These are phyloP conservation scores for Anoncus sp. DNA, from an alignment of 2,888 invertebrate species.

Conservation along the genomic window DNA sequence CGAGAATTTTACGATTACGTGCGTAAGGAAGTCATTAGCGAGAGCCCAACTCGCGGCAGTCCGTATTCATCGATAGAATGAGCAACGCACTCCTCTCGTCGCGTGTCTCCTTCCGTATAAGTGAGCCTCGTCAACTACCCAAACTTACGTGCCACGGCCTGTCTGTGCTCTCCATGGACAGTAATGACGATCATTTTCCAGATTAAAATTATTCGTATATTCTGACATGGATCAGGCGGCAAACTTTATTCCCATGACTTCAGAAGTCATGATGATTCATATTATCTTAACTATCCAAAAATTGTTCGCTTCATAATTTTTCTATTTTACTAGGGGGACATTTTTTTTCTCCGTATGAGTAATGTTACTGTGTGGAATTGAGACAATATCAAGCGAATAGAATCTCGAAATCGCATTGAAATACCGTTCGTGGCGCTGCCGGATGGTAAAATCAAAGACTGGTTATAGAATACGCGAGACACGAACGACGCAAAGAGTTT, in stretches of 20 bases:
- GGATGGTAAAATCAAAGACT: constrained; percentile 37
- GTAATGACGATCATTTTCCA: constrained; percentile 11
- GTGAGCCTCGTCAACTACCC: constrained; percentile 14
- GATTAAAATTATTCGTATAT: not conserved
- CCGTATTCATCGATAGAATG: constrained; percentile 58
- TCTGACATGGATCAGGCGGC: not conserved
- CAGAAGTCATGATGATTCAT: not conserved
- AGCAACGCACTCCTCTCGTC: constrained; percentile 45
- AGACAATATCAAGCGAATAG: constrained; percentile 22
- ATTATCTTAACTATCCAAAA: not conserved
- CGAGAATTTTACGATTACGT: constrained; percentile 68
- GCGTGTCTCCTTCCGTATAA: constrained; percentile 23
- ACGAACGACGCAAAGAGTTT: constrained; percentile 7
- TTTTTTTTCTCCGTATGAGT: not conserved
- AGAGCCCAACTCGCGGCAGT: constrained; percentile 36
- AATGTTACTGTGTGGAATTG: not conserved
- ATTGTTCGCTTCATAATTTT: not conserved
- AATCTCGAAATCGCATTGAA: constrained; percentile 36
- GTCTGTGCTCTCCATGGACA: not conserved
- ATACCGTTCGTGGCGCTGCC: not conserved
- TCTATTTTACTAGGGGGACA: not conserved
- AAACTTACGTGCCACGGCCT: not conserved
- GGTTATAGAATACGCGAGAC: constrained; percentile 18
- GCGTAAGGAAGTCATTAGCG: constrained; percentile 68
- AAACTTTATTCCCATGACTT: not conserved